Evolutionary conservation across 1,140 invertebrate genomes (phyloP), one percentile per base, ranked within the genome.

Genomic region (Drosophila suzukii): DNA sequence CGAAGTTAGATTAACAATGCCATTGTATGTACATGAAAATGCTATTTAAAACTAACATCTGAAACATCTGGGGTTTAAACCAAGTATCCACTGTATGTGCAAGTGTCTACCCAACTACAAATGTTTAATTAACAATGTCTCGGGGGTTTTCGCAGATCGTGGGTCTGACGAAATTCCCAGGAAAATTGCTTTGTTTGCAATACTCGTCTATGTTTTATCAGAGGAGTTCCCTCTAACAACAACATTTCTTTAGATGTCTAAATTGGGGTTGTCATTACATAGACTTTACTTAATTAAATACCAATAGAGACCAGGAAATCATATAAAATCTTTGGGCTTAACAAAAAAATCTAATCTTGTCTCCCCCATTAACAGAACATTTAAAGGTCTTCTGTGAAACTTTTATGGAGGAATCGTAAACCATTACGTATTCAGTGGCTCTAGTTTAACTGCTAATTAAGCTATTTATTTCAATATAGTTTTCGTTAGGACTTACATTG

Each of bases 81-180:
- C 11, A 11, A 17, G 17, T 36, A 8, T 38, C 11, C 27, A 56
- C 67, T 56, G 43, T 34, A 57, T 67, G 44, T 66, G 24, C 62
- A 49, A 39, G 24, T 58, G 58, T 11, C 27, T 41, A n/a, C 34
- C 27, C 46, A 65, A 50, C 38, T 51, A 38, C 38, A 51, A 44
- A 27, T 36, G 65, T 51, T 68, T 49, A 1, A 70, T 24, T 67
- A 46, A 47, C 32, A 71, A 13, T 27, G 32, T 46, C 30, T 67
- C 27, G 47, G 60, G n/a, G 38, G 10, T 30, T 50, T 68, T 68
- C 46, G 27, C 65, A 63, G 20, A 65, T 65, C 20, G 32, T n/a
- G 38, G 36, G 38, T 38, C 30, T 68, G 38, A 53, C 47, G 60
- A 65, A 68, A 68, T 68, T 47, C 50, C 34, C 34, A 20, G 15